Conservation (phyloP, 2,888 invertebrate species). For the Hypolimnas misippus region DNA sequence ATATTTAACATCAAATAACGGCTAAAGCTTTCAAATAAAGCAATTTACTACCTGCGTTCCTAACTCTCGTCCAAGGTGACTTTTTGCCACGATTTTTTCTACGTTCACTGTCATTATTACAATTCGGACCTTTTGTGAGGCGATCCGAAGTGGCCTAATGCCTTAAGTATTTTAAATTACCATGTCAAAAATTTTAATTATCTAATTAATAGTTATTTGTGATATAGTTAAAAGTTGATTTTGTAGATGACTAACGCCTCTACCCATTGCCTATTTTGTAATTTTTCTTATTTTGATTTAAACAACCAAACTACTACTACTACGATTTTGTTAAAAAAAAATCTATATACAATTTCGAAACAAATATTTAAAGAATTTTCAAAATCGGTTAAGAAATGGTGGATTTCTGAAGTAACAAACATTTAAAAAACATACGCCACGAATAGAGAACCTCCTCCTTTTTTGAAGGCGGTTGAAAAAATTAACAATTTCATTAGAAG, state of each 20-base stretch:
- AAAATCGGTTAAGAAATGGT: too few species aligned
- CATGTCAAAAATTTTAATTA: conserved; percentile 3
- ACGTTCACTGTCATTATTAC: conserved; percentile 62
- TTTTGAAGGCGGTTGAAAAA: too few species aligned
- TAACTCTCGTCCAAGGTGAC: conserved; percentile 78
- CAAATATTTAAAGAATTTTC: too few species aligned
- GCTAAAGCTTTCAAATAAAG: conserved; percentile 71
- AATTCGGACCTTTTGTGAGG: conserved; percentile 74
- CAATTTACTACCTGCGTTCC: conserved; percentile 81
- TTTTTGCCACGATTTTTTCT: conserved; percentile 71
- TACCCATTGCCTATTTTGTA: not conserved
- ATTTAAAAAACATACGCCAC: too few species aligned
- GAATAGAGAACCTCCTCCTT: too few species aligned
- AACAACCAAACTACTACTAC: too few species aligned
- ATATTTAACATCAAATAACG: conserved; percentile 50
- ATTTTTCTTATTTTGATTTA: not conserved
- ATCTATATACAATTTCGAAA: too few species aligned
- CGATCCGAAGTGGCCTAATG: conserved; percentile 39
- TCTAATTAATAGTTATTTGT: conserved; percentile 2
- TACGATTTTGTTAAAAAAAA: too few species aligned
- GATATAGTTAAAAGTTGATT: not conserved
- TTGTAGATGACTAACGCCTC: not conserved
- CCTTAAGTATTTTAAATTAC: conserved; percentile 9
- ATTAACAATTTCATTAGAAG: too few species aligned
- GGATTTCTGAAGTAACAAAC: too few species aligned